Base-by-base conservation (phyloP, 2,113 vertebrate genomes). In the Phyllostomus hastatus region DNA sequence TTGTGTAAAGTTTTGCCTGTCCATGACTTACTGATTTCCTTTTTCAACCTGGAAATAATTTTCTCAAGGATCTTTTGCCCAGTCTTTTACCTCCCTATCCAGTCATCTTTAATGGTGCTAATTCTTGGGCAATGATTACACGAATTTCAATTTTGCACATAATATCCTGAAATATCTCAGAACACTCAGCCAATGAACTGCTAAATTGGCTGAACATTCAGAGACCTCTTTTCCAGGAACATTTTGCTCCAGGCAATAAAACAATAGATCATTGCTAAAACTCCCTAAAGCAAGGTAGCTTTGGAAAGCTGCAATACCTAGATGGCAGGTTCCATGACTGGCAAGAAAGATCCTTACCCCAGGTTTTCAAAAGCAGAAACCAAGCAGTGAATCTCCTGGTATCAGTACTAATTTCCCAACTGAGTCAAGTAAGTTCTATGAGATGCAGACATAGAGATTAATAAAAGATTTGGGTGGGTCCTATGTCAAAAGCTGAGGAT, bases 241-340 rank as follows among this genome's bases (percentile, higher is more conserved):
- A 92, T 92, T 85, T 93, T 92, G 90, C 83, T 93, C 69, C n/a
- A 93, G 66, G 88, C 91, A 26, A 82, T 0, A 72, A 73, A 97
- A 92, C 0, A 86, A 97, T 7, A 64, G 59, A 84, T 78, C 0
- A 1, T 16, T 83, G 86, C 93, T 95, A 69, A 52, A 92, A 90
- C 38, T 93, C 57, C 67, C n/a, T 67, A 92, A 93, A 93, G 76
- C 64, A 91, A 88, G 75, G 79, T 38, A 85, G 70, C 59, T 67
- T 52, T 72, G 70, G 73, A 88, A 87, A 90, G 38, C 16, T 75
- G 15, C 4, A 70, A 24, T 38, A 95, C 41, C 64, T 73, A 75
- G 26, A 38, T 11, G n/a, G 78, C 33, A 85, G 86, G 64, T 48
- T 79, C 48, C 35, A 38, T 3, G n/a, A 86, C 20, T 50, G 67